phyloP scores from a whole-genome alignment of 2,888 invertebrate genomes.

The Diarsia rubi region DNA sequence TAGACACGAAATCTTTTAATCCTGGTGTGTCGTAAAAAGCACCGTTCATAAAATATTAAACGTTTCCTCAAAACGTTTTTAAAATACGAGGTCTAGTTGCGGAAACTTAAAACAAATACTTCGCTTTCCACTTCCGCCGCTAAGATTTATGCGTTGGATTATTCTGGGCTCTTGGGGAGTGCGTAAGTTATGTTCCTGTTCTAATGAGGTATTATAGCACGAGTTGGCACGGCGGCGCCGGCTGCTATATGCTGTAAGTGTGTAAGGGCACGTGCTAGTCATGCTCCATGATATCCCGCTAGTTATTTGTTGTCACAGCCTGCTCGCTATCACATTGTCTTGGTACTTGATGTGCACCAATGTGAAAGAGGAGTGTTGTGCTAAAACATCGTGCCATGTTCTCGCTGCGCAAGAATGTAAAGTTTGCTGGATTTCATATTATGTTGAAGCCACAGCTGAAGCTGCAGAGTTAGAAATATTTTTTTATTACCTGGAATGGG shows the following conservation, averaged over 20 bases:
- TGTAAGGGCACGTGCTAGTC: constrained; percentile 77
- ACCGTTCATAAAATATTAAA: constrained; percentile 54
- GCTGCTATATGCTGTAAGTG: constrained; percentile 74
- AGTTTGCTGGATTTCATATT: neutral
- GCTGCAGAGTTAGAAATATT: neutral
- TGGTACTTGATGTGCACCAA: constrained; percentile 24
- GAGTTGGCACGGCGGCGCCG: constrained; percentile 79
- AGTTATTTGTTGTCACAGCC: constrained; percentile 52
- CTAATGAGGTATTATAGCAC: constrained; percentile 83
- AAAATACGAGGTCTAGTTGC: constrained; percentile 67
- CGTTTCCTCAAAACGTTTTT: constrained; percentile 57
- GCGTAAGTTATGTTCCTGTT: constrained; percentile 76
- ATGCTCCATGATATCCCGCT: constrained; percentile 66
- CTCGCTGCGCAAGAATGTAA: neutral
- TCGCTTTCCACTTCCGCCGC: constrained; percentile 74
- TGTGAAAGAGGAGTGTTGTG: constrained; percentile 10
- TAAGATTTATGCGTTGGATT: constrained; percentile 78
- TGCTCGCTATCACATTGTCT: constrained; percentile 25
- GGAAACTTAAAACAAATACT: constrained; percentile 73
- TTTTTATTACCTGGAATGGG: neutral
- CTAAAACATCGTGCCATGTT: constrained; percentile 13
- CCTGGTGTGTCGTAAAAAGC: constrained; percentile 43
- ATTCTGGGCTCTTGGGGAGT: constrained; percentile 78
- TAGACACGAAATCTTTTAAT: constrained; percentile 28
- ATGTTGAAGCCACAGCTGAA: neutral